A percentile compares a stretch with the other conserved stretches of the same genome.
phyloP scores from a whole-genome alignment of 2,113 vertebrate species.

The Nansenia antarctica region DNA sequence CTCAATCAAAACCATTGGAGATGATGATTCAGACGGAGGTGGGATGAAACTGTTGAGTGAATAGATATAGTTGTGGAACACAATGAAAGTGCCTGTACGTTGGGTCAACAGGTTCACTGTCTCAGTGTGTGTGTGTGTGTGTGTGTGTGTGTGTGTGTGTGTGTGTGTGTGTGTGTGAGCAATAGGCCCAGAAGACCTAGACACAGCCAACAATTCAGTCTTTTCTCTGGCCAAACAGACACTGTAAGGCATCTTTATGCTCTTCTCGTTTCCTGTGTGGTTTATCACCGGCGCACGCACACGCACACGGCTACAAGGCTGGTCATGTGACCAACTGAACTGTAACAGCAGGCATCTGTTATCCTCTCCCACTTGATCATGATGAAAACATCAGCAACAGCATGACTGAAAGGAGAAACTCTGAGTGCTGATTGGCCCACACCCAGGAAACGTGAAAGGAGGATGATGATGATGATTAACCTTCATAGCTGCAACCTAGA shows the following conservation, averaged over 20 bases:
- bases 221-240: conserved; percentile 13
- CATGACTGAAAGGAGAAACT: background rate
- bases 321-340: conserved; percentile 5
- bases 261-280: conserved; percentile 10
- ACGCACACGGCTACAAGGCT: conserved; percentile 4
- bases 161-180: conserved; percentile 2
- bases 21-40: conserved; percentile 58
- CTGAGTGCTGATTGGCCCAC: background rate
- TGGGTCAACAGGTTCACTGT: conserved; percentile 25
- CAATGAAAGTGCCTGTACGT: conserved; percentile 43
- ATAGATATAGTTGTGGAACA: conserved; percentile 21
- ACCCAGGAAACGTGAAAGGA: background rate
- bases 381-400: background rate
- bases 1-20: conserved; percentile 31
- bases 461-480: background rate
- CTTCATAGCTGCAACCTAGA: no score
- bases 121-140: background rate
- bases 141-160: background rate
- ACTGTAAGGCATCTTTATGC: conserved; percentile 12
- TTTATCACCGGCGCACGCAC: background rate
- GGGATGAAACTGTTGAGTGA: conserved; percentile 36
- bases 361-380: conserved; percentile 3
- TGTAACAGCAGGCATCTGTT: background rate
- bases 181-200: background rate
- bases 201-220: background rate